Base-by-base conservation (phyloP, 2,888 invertebrate species). In the Leptarthrus brevirostris region DNA sequence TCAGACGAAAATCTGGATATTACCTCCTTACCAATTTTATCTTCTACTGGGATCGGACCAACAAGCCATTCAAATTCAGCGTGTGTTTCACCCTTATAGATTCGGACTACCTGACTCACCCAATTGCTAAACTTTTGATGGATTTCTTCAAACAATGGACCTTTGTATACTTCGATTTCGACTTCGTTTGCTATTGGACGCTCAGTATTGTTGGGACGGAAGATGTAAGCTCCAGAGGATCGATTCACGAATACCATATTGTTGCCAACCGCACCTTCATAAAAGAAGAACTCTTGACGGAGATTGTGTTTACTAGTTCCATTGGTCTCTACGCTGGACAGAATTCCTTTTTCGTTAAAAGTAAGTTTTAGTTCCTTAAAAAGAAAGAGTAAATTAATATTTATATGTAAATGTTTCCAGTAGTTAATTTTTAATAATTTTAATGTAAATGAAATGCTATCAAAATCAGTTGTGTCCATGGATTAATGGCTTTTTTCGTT, bases 151-250 rank as follows among this genome's bases (percentile, higher is more conserved):
- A 94, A 91, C 0, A 93, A 75, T 0, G 86, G 83, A 0, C 93
- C 95, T 0, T 79, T 77, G 0, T 74, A 52, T 0, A 81, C 69
- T 0, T 79, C 47, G 2, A 76, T 74, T 0, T 81, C 77, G 12
- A 81, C 82, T 2, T 76, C 77, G 5, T 79, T 75, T 3, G 81
- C 74, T 20, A 87, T 77, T 14, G 78, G 75, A 8, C 80, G 79
- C 0, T 85, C 78, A 1, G 78, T 81, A 0, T 85, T 85, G 44
- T 87, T 87, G 0, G 95, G 94, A 54, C 95, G 86, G 84, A 95
- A 94, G 58, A 97, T 93, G 80, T 98, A 98, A 0, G 98, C 98
- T 0, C 98, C 98, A 0, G 97, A 97, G 0, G 96, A 90, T 74
- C 96, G 86, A 76, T 89, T 88, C 0, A 82, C 79, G 3, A 87